Evolutionary conservation across 2,113 vertebrate genomes (phyloP), one percentile per base, ranked within the genome.

Genomic region (Melanocharis versteri): DNA sequence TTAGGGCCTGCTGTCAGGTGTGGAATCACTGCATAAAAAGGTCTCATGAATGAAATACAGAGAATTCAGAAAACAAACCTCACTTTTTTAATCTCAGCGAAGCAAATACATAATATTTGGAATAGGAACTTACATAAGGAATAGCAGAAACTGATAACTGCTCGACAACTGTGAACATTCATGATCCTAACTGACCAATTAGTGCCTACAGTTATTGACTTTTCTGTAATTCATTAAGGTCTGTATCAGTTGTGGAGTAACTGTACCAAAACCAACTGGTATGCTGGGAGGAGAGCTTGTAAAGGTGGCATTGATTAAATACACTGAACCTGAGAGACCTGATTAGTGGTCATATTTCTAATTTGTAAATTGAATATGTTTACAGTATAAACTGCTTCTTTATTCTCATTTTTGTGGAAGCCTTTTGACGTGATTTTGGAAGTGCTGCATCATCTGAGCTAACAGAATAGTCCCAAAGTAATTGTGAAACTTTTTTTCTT

Each of bases 1-100:
- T 86, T 76, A 86, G 90, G 90, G 87, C 80, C 33, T 69, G 53
- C 73, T 96, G 60, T 91, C 89, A 94, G 88, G 64, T 95, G 90
- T n/a, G 33, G 82, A 95, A 79, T 92, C 64, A 26, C 66, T 86
- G 93, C 60, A 48, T 75, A 53, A 81, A 92, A 83, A 81, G 64
- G 47, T 11, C 22, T 92, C 0, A 2, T 83, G 68, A 89, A 77
- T 81, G 84, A 93, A 96, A 90, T 81, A 72, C 4, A 39, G 80
- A 81, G 71, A 86, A 68, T 72, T 54, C 62, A 92, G 73, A 30
- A 80, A 89, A 80, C 47, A 40, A 91, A 44, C 20, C 15, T 77
- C 10, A 28, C 40, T 50, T 18, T 61, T 60, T 56, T 76, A 40
- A 28, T 47, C 51, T 71, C n/a, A 70, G n/a, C 44, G 68, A 85